Conservation (phyloP, 2,113 vertebrate genomes). For the Apaloderma vittatum region DNA sequence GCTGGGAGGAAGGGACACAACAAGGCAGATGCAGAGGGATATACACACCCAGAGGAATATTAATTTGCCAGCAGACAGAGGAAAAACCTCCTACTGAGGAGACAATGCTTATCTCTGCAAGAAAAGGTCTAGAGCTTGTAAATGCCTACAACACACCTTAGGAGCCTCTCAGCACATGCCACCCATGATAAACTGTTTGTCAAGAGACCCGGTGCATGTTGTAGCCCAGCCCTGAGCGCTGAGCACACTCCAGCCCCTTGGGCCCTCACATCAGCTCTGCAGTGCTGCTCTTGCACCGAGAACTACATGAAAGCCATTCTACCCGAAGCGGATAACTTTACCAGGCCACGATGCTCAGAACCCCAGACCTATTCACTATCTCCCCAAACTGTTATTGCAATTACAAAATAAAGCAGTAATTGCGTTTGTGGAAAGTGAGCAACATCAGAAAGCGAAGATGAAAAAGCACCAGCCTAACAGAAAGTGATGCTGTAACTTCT, state of each 20-base stretch:
- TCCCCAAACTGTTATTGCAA: background rate
- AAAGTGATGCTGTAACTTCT: background rate
- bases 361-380: accelerated
- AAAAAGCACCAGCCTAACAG: background rate
- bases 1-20: background rate
- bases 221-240: background rate
- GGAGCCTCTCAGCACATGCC: background rate
- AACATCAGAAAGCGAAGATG: background rate
- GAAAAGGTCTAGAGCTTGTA: background rate
- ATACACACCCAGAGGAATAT: background rate
- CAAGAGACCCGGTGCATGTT: background rate
- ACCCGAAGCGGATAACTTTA: background rate
- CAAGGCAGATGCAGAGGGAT: background rate
- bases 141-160: background rate
- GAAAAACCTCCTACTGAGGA: background rate
- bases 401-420: background rate
- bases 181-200: background rate
- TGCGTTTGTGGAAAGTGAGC: background rate
- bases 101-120: background rate
- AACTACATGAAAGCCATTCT: background rate
- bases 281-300: background rate
- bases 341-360: background rate
- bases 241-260: background rate
- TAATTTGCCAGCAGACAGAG: background rate
- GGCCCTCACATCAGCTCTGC: accelerated